Base-by-base conservation (phyloP, 2,888 invertebrate genomes). In the Pachydiplax longipennis region DNA sequence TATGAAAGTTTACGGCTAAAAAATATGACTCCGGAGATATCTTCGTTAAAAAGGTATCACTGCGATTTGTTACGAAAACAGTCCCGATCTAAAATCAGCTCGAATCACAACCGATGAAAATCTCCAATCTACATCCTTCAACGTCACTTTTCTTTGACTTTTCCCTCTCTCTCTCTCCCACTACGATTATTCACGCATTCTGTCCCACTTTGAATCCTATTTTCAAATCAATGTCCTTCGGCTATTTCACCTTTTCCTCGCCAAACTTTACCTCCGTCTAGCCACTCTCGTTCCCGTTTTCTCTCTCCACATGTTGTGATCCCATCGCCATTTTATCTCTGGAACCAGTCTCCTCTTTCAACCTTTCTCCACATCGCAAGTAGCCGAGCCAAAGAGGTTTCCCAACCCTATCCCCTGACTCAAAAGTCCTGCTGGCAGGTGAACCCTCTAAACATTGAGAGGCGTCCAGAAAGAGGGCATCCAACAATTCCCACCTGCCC, bases 401-500 rank as follows among this genome's bases (percentile, higher is more conserved):
- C 31, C 53, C 83, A 25, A 25, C 83, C 12, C 25, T 53, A 8
- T 12, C 25, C 58, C 31, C 58, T 83, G 40, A 25, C 82, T 83
- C 82, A n/a, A 65, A 65, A 65, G 25, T 35, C 31, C 58, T 58
- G 0, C 87, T 87, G 83, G 83, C 83, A 83, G 83, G 83, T 83
- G 87, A 87, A 12, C 40, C n/a, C 12, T 0, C 58, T 12, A 35
- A 31, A 37, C 61, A 87, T 87, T 87, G 87, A 87, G 61, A 18
- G 65, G 58, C 0, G 87, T 65, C 87, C 83, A 83, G 58, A 48
- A 83, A 35, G 58, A 53, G 53, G 5, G 37, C 61, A n/a, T 61
- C 87, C 61, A 87, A 87, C 87, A 61, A 87, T 87, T 65, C 61
- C 87, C 87, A 87, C 87, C 87, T 87, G 87, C 87, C 58, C 83